Evolutionary conservation across 2,888 invertebrate genomes (phyloP).

Genomic region (Allygus modestus): DNA sequence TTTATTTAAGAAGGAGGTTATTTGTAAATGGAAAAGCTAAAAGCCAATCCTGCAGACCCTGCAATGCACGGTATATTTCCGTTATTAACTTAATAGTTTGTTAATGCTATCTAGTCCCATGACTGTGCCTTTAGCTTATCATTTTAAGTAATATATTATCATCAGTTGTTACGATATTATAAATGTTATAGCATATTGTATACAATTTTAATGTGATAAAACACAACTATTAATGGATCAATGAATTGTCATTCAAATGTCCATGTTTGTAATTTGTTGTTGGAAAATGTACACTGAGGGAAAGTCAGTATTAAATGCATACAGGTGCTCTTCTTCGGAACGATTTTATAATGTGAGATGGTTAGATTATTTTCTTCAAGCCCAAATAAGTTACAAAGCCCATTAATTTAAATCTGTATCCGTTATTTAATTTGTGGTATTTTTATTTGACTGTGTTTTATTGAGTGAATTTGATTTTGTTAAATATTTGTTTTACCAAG

Average conservation of each 20-base stretch:
- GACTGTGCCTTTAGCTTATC: constrained; percentile 51
- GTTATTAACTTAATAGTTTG: constrained; percentile 4
- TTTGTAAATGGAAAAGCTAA: background rate
- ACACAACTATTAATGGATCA: constrained; percentile 11
- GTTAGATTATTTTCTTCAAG: background rate
- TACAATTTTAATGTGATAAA: constrained; percentile 41
- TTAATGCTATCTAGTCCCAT: constrained; percentile 47
- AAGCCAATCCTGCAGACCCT: constrained; percentile 3
- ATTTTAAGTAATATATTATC: constrained; percentile 4
- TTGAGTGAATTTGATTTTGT: constrained; percentile 21
- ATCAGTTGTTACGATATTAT: constrained; percentile 21
- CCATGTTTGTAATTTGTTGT: background rate
- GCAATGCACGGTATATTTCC: background rate
- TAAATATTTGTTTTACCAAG: constrained; percentile 1
- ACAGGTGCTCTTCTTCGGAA: background rate
- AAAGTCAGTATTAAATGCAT: constrained; percentile 31
- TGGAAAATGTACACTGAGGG: background rate
- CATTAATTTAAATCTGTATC: constrained; percentile 6
- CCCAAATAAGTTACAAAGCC: background rate
- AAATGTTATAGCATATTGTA: constrained; percentile 26
- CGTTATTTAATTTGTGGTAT: background rate
- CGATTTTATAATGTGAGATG: constrained; percentile 24
- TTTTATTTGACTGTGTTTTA: constrained; percentile 6
- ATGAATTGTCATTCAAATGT: background rate
- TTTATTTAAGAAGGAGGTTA: background rate